Evolutionary conservation across 2,888 invertebrate genomes (phyloP).

Genomic region (Punctoribates punctum): DNA sequence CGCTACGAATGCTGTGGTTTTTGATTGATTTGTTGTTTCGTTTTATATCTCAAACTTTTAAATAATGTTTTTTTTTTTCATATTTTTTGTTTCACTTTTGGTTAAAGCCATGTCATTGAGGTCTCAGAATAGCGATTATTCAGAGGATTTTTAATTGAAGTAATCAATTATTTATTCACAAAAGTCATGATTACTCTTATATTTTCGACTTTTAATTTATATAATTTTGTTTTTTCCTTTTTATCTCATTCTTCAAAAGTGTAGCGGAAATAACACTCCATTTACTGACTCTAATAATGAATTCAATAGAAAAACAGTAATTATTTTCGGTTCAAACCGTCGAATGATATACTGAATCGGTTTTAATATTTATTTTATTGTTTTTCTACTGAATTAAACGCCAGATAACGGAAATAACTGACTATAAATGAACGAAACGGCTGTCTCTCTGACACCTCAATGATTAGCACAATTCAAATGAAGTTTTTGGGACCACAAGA

Average conservation of each 20-base stretch:
- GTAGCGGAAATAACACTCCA: not conserved
- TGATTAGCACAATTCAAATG: not conserved
- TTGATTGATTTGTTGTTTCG: too few relatives aligned
- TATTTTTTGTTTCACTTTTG: too few relatives aligned
- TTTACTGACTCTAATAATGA: not conserved
- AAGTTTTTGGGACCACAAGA: too few relatives aligned
- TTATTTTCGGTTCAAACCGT: not conserved
- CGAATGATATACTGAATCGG: not conserved
- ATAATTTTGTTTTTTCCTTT: not conserved
- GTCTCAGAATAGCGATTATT: too few relatives aligned
- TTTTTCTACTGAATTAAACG: too few relatives aligned
- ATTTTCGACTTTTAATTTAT: not conserved
- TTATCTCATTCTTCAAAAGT: conserved; percentile 4
- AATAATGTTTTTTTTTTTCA: too few relatives aligned
- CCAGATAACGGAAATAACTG: not conserved
- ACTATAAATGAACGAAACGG: not conserved
- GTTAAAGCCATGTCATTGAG: too few relatives aligned
- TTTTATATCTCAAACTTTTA: too few relatives aligned
- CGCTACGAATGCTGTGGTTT: too few relatives aligned
- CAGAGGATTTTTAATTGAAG: too few relatives aligned
- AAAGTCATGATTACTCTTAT: conserved; percentile 2
- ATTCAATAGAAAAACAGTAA: not conserved
- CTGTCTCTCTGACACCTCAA: not conserved
- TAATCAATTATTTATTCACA: not conserved
- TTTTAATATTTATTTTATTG: not conserved